phyloP scores from a whole-genome alignment of 2,113 vertebrate genomes.

The Merops nubicus region DNA sequence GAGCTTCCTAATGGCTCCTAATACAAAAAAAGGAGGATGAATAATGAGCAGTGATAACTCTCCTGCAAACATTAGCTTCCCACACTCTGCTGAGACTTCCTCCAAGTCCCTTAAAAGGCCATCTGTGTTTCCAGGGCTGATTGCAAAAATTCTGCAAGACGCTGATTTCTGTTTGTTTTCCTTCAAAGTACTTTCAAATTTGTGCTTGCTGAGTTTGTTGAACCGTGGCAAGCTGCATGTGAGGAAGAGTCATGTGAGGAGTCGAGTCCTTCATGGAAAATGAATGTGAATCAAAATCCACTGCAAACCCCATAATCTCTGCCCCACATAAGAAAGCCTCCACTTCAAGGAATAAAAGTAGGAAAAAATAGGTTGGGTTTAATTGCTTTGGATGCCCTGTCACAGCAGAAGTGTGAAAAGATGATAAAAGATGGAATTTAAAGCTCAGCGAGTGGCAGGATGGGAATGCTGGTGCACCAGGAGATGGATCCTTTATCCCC shows the following conservation, averaged over 20 bases:
- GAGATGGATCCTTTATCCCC: background rate
- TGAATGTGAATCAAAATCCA: background rate
- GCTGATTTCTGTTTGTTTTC: slow-evolving; percentile 15
- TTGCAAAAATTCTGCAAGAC: background rate
- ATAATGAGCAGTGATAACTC: background rate
- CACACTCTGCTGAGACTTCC: background rate
- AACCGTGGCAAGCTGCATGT: background rate
- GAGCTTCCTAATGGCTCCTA: background rate
- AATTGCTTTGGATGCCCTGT: slow-evolving; percentile 39
- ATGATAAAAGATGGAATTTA: slow-evolving; percentile 3
- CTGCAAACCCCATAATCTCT: background rate
- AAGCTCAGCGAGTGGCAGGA: background rate
- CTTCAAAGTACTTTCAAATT: background rate
- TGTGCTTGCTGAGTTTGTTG: background rate
- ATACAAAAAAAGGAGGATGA: background rate
- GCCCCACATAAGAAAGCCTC: background rate
- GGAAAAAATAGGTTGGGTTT: slow-evolving; percentile 30
- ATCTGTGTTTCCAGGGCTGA: background rate
- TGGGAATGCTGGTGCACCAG: background rate
- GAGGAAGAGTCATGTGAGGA: background rate
- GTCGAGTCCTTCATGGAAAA: background rate
- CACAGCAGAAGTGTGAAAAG: background rate
- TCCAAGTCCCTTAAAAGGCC: slow-evolving; percentile 10
- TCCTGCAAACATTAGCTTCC: background rate
- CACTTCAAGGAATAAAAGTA: background rate